These are phyloP conservation scores for Notothenia rossii DNA, from an alignment of 2,113 vertebrate genomes.

Conservation along the genomic window DNA sequence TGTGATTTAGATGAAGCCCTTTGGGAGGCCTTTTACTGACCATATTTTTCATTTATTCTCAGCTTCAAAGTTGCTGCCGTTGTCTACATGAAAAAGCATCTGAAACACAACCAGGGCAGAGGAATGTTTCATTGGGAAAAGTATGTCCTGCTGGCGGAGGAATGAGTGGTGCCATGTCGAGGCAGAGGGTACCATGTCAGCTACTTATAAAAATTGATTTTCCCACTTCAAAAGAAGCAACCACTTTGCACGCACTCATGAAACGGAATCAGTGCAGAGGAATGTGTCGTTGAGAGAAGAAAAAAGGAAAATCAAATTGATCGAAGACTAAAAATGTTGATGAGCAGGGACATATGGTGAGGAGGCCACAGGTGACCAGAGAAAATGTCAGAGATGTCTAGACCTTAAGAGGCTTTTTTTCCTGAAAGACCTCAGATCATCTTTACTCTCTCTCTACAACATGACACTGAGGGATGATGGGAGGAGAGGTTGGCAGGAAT, in stretches of 20 bases:
- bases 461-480: constrained; percentile 67
- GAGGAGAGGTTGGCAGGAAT: constrained; percentile 24
- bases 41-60: background rate
- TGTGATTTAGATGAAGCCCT: background rate
- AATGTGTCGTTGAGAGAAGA: background rate
- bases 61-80: background rate
- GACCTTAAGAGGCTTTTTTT: constrained; percentile 22
- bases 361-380: constrained; percentile 49
- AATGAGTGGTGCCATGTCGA: constrained; percentile 9
- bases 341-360: constrained; percentile 63
- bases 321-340: constrained; percentile 39
- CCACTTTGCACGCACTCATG: background rate
- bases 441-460: constrained; percentile 38
- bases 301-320: constrained; percentile 5
- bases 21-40: background rate
- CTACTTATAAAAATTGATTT: background rate
- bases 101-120: constrained; percentile 17
- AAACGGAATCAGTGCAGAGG: constrained; percentile 26
- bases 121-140: constrained; percentile 18
- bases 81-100: background rate
- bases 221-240: constrained; percentile 41
- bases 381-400: constrained; percentile 31
- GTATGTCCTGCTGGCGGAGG: background rate
- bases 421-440: constrained; percentile 52
- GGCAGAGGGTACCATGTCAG: background rate